Evolutionary conservation across 2,888 invertebrate genomes (phyloP), one percentile per base, ranked within the genome.

Genomic region (Suillia variegata): DNA sequence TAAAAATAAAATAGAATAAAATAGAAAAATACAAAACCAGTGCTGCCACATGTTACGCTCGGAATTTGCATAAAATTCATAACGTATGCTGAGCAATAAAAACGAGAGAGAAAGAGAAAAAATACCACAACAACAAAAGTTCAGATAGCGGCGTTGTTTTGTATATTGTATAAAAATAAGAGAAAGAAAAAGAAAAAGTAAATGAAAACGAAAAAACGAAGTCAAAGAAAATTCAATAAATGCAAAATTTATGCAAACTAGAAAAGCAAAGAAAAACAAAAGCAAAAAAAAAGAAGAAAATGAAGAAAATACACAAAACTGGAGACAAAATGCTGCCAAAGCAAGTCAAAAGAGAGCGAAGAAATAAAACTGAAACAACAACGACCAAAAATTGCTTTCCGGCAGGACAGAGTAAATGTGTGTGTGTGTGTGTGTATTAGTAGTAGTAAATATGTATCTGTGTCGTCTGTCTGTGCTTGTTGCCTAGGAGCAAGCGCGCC

Each of bases 51-150:
- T 20, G 20, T 20, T 17, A 18, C 20, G 5, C 17, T 4, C 20
- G 45, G 20, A 56, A 56, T 56, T 56, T 56, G 42, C 56, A 64
- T 61, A 62, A 64, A 61, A 62, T 61, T 59, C 53, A 47, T 54
- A 64, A 64, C 66, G 58, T 61, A 67, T 52, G 53, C 54, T 31
- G 31, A 34, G 18, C 17, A 61, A 66, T 65, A 58, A 45, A 18
- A 20, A 38, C 10, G n/a, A 38, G n/a, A 38, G n/a, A n/a, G n/a
- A n/a, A n/a, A n/a, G 5, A 8, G 31, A 38, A 38, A 38, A n/a
- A 38, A 38, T 13, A 38, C 12, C 38, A 38, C 38, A 38, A 4
- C 6, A 8, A 38, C 38, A 38, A 8, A 38, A 8, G n/a, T 3
- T 5, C 31, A 31, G 5, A 12, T 5, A 31, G 31, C 12, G 45